phyloP scores from a whole-genome alignment of 2,797 vertebrate genomes.

The Coreius guichenoti region DNA sequence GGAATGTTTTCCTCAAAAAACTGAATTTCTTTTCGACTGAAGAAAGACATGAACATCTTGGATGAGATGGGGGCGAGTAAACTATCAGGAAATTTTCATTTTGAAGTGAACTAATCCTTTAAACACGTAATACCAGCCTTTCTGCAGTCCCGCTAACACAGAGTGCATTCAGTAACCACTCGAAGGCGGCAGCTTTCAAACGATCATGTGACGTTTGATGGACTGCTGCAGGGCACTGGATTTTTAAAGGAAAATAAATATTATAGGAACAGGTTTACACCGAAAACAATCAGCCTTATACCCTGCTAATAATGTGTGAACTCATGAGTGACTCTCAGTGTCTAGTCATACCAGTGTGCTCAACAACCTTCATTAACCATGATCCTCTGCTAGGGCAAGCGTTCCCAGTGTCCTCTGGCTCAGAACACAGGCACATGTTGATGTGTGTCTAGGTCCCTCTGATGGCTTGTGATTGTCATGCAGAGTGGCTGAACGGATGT shows the following conservation, averaged over 20 bases:
- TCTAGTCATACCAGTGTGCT: too few species aligned
- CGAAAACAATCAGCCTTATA: neutral
- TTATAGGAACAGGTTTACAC: neutral
- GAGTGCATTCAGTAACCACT: neutral
- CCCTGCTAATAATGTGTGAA: neutral
- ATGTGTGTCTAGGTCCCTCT: conserved; percentile 19
- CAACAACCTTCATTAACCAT: neutral
- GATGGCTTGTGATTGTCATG: conserved; percentile 37
- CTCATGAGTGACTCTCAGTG: neutral
- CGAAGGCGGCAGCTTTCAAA: neutral
- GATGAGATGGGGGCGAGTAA: too few species aligned
- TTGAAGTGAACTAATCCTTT: too few species aligned
- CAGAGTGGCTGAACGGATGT: conserved; percentile 56
- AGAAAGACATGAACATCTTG: too few species aligned
- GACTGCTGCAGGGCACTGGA: too few species aligned
- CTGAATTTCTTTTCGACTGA: too few species aligned
- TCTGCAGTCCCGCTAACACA: too few species aligned
- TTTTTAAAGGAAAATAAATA: neutral
- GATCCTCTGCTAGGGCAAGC: neutral
- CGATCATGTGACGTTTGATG: too few species aligned
- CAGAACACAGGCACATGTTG: neutral
- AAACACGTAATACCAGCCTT: neutral
- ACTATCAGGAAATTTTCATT: too few species aligned
- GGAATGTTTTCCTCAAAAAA: too few species aligned
- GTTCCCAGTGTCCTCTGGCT: neutral